These are phyloP conservation scores for Clarias batrachus DNA, from an alignment of 2,113 vertebrate genomes.

Conservation along the genomic window DNA sequence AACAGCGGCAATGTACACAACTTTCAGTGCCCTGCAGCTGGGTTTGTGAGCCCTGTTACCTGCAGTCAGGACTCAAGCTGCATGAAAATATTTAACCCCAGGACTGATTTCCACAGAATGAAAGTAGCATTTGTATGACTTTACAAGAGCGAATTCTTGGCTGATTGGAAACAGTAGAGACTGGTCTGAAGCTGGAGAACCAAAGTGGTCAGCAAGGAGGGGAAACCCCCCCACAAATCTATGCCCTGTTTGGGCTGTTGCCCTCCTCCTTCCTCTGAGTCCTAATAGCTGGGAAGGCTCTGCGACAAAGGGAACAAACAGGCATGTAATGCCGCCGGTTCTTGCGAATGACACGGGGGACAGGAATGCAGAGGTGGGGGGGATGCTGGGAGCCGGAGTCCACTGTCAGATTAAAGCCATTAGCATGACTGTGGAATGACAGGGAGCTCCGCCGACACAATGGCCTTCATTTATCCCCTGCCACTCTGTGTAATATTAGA, in stretches of 20 bases:
- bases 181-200: constrained; percentile 37
- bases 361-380: constrained; percentile 48
- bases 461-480: constrained; percentile 72
- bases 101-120: constrained; percentile 7
- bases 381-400: constrained; percentile 48
- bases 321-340: constrained; percentile 74
- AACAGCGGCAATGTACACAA: constrained; percentile 17
- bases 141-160: constrained; percentile 37
- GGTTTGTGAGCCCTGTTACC: neutral
- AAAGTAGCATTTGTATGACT: constrained; percentile 17
- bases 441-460: constrained; percentile 71
- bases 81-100: neutral
- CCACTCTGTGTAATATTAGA: constrained; percentile 59
- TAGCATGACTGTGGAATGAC: constrained; percentile 78
- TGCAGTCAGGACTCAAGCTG: neutral
- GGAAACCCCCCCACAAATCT: constrained; percentile 26
- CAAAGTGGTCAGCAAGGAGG: constrained; percentile 21
- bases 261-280: constrained; percentile 12
- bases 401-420: constrained; percentile 76
- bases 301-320: constrained; percentile 75
- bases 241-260: constrained; percentile 18
- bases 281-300: constrained; percentile 65
- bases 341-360: constrained; percentile 68
- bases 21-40: neutral
- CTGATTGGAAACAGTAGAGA: constrained; percentile 44